Percentiles rank a stretch among this genome's conserved stretches.
phyloP scores from a whole-genome alignment of 2,888 invertebrate genomes.

The Epinotia bilunana region DNA sequence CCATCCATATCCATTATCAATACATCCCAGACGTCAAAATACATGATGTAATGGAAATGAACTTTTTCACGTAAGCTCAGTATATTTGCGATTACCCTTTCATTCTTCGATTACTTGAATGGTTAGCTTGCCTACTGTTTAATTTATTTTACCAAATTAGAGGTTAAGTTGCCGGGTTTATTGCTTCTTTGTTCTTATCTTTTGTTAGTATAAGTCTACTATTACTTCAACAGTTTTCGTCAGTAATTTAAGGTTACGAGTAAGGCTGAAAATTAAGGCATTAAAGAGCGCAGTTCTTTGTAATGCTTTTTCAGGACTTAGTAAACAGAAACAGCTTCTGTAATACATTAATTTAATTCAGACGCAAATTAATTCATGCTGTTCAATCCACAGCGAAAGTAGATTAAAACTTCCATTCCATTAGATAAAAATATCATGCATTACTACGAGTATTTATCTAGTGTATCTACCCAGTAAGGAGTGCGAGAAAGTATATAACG shows the following conservation, averaged over 20 bases:
- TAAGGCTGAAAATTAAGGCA: neutral
- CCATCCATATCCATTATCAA: too few relatives aligned
- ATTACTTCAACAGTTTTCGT: slow-evolving; percentile 9
- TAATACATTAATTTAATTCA: neutral
- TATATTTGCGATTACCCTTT: neutral
- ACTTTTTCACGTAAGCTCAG: neutral
- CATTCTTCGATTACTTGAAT: slow-evolving; percentile 1
- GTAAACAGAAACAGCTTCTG: too few relatives aligned
- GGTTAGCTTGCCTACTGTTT: neutral
- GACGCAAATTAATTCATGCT: neutral
- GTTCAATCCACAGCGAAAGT: neutral
- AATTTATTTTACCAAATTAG: slow-evolving; percentile 7
- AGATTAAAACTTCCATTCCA: neutral
- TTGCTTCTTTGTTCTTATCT: slow-evolving; percentile 2
- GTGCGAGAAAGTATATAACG: too few relatives aligned
- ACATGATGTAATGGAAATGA: neutral
- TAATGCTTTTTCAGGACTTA: neutral
- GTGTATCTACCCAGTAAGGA: too few relatives aligned
- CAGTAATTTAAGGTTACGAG: neutral
- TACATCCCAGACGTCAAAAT: neutral
- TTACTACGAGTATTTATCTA: too few relatives aligned
- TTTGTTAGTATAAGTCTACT: neutral
- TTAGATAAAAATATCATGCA: too few relatives aligned
- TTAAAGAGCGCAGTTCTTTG: neutral
- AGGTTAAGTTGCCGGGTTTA: slow-evolving; percentile 2